Base-by-base conservation (phyloP, 1,140 invertebrate genomes). In the Caenorhabditis tropicalis region DNA sequence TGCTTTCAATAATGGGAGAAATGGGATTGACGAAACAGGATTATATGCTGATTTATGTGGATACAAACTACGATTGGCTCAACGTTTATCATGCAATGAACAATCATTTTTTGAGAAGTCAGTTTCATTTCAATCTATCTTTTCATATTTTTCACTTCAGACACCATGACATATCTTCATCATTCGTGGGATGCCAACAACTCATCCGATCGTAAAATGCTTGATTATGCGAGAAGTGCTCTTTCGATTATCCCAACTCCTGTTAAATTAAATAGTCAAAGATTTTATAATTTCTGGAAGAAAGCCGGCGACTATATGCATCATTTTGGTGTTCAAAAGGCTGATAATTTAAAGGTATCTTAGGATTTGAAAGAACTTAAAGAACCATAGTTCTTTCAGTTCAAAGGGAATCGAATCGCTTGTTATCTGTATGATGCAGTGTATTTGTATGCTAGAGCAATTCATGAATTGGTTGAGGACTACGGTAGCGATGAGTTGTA, bases 391-490 rank as follows among this genome's bases (percentile, higher is more conserved):
- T 43, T 46, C 58, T 7, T 24, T 10, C 33, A 48, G 7, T 85
- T 92, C 36, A 87, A 95, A 92, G 94, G 98, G 10, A 95, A 96
- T 12, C 95, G 98, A 79, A 96, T 96, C 91, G 97, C 97, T 16
- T 95, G 96, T 1, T 97, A 98, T 92, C 92, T 99, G 49, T 98
- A 98, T 91, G 97, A 99, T 92, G 96, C 96, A 1, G 95, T 99
- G 0, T 94, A 94, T 89, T 91, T 99, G 0, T 99, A 98, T 91
- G 96, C 96, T 1, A 93, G 93, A 85, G 96, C 96, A 0, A 92
- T 98, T 53, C 93, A 96, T 87, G 93, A 94, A 86, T 91, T 96
- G 19, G 91, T 98, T 88, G 87, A 92, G 10, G 92, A 93, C 19
- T 93, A 94, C 0, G 88, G 84, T 4, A 88, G 92, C 85, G 92